Evolutionary conservation across 2,888 invertebrate species (phyloP), one percentile per base, ranked within the genome.

Genomic region (Cephus runcator): DNA sequence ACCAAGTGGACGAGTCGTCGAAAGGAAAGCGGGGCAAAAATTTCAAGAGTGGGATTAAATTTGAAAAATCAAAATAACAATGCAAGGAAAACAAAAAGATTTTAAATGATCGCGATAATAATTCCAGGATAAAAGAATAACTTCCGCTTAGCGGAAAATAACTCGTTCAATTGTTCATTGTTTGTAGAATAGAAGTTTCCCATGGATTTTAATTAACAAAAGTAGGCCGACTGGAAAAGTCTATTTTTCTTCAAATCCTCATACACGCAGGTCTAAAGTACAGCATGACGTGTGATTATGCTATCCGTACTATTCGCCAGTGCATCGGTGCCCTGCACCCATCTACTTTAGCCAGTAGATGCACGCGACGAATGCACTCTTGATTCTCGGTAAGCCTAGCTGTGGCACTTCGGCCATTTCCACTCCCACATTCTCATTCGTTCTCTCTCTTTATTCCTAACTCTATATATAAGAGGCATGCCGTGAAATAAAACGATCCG

Each of bases 151-250:
- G 79, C 79, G 30, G 79, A 76, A 79, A 83, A 79, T 82, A 84
- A 85, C 82, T 85, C 82, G 82, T 84, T 83, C 77, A 81, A 84
- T 83, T 81, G 80, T 79, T 77, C 36, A 77, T 80, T 81, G 81
- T 81, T 77, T 69, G 79, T 40, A 12, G 68, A 40, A 75, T 4
- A 12, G 40, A 69, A 75, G 3, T 35, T 31, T 34, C 6, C 35
- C 36, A 75, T 31, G 69, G 9, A 56, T 56, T 85, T 84, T 85
- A 85, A 85, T 85, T 84, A 85, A 23, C 56, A 23, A 56, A 56
- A 56, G 23, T 15, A 9, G 9, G 23, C 23, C 56, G 23, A 56
- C 23, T 56, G 15, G 23, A 56, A 40, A 15, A 40, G 40, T 6
- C 23, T 9, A 23, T 23, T 56, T 56, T 56, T 23, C 23, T 40